Percentiles rank a stretch among this genome's conserved stretches.
Conservation (phyloP, 2,113 vertebrate species). For the Tupaia tana region DNA sequence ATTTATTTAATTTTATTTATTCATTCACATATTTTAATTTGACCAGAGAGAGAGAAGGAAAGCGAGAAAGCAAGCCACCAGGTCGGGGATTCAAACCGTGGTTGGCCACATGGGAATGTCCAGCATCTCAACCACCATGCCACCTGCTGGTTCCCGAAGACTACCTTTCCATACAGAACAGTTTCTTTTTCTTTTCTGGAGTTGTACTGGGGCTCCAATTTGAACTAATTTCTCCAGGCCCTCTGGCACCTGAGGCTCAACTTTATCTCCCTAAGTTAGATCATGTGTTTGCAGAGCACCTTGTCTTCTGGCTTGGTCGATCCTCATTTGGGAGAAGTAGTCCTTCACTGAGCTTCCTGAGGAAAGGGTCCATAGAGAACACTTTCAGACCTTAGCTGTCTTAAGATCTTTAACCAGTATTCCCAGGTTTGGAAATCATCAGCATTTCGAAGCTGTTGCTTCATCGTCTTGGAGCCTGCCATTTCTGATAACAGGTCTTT, state of each 20-base stretch:
- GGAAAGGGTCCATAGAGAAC: neutral
- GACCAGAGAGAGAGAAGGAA: too few species aligned
- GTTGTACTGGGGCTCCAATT: neutral
- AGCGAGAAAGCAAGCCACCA: too few species aligned
- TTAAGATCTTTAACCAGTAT: neutral
- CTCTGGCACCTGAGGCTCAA: neutral
- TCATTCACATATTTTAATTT: too few species aligned
- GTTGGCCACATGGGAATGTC: too few species aligned
- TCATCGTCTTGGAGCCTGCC: neutral
- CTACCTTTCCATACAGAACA: neutral
- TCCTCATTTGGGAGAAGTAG: neutral
- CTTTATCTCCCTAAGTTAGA: neutral
- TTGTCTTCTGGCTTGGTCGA: neutral
- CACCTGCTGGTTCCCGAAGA: too few species aligned
- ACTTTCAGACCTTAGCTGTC: neutral
- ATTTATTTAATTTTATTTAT: too few species aligned
- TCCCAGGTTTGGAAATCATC: neutral
- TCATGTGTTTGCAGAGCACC: neutral
- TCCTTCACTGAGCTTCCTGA: neutral
- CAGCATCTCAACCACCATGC: too few species aligned
- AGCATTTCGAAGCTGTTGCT: neutral
- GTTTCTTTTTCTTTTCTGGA: neutral
- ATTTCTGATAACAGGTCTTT: constrained; percentile 25
- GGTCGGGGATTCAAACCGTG: too few species aligned
- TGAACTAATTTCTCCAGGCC: neutral